Conservation (phyloP, 2,888 invertebrate genomes). For the Dryocosmus kuriphilus region DNA sequence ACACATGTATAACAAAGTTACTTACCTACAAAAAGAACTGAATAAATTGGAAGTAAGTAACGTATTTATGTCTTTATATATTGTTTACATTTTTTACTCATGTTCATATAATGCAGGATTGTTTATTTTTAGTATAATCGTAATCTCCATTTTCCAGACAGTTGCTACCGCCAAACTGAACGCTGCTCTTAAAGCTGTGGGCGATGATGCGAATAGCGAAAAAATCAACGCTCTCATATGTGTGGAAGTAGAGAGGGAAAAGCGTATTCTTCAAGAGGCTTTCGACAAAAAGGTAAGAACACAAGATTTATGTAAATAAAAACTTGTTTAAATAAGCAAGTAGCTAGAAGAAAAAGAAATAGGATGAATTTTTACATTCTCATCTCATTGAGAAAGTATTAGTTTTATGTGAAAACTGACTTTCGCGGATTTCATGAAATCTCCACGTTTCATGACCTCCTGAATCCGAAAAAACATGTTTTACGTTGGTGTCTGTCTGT, state of each 20-base stretch:
- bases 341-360: too few species aligned
- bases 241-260: conserved; percentile 84
- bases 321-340: too few species aligned
- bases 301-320: neutral
- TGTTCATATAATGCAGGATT: neutral
- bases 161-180: conserved; percentile 82
- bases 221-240: conserved; percentile 81
- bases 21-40: conserved; percentile 88
- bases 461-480: too few species aligned
- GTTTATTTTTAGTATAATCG: neutral
- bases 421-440: too few species aligned
- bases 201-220: conserved; percentile 78
- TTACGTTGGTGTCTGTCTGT: too few species aligned
- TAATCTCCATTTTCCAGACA: conserved; percentile 74
- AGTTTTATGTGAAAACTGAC: too few species aligned
- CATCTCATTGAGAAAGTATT: too few species aligned
- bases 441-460: too few species aligned
- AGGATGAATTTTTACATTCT: too few species aligned
- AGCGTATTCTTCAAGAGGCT: conserved; percentile 83
- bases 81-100: neutral
- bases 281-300: conserved; percentile 84
- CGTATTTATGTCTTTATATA: conserved; percentile 7
- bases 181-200: conserved; percentile 83
- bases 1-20: conserved; percentile 87
- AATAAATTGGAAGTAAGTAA: conserved; percentile 82